Conservation (phyloP, 37 sponge, comb jelly and placozoan genomes). For the Crambe crambe region DNA sequence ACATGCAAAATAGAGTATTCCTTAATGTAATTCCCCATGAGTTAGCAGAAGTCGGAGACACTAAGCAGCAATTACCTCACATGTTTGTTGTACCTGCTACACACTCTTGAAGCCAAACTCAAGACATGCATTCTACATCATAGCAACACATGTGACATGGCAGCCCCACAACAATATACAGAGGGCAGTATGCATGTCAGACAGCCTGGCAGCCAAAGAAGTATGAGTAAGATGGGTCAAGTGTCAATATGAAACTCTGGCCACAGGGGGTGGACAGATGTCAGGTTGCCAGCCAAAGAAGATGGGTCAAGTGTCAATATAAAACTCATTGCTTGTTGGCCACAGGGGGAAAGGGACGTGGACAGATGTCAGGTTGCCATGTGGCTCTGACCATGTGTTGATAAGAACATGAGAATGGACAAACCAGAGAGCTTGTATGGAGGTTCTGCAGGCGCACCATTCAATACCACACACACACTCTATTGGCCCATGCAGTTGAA, state of each 20-base stretch:
- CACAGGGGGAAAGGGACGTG: background rate
- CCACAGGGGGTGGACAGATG: no score
- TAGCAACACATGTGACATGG: background rate
- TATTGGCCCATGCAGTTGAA: background rate
- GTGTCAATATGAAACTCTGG: background rate
- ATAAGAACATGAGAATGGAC: constrained; percentile 4
- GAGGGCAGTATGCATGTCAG: background rate
- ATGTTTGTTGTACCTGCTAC: background rate
- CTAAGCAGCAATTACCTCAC: no score
- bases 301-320: background rate
- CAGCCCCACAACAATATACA: background rate
- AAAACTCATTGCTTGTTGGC: background rate
- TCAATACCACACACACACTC: background rate
- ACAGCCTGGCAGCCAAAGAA: background rate
- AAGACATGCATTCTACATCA: background rate
- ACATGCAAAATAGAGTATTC: no score
- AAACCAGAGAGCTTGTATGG: background rate
- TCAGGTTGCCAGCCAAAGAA: background rate
- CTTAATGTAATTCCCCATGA: no score
- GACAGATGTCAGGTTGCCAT: background rate
- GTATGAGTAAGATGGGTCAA: background rate
- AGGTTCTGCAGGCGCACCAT: background rate
- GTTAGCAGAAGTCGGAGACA: no score
- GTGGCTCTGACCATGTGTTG: background rate
- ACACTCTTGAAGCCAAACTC: background rate